A percentile compares a stretch with the other conserved stretches of the same genome.
phyloP scores from a whole-genome alignment of 2,113 vertebrate genomes.

The Columba janthina region DNA sequence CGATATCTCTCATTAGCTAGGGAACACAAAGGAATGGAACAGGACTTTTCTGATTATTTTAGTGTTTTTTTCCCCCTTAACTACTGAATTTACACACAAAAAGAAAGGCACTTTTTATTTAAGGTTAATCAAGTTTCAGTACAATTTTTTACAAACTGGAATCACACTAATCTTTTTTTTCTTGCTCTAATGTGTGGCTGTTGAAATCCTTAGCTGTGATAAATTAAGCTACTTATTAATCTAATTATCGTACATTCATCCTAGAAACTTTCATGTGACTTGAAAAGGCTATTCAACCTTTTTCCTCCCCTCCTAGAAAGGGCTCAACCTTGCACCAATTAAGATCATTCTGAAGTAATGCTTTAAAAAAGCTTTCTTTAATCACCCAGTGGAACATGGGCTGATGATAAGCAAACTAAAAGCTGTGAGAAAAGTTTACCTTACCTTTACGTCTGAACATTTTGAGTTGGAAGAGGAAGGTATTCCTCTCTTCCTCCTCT shows the following conservation, averaged over 20 bases:
- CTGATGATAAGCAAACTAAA: slow-evolving; percentile 75
- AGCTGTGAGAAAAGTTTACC: slow-evolving; percentile 80
- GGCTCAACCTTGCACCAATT: slow-evolving; percentile 92
- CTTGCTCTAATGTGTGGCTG: slow-evolving; percentile 93
- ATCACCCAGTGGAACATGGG: slow-evolving; percentile 80
- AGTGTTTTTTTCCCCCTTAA: slow-evolving; percentile 48
- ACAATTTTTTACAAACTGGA: slow-evolving; percentile 82
- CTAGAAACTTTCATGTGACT: slow-evolving; percentile 98
- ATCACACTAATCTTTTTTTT: slow-evolving; percentile 91
- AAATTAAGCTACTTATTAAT: slow-evolving; percentile 99
- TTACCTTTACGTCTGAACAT: slow-evolving; percentile 75
- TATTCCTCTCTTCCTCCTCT: slow-evolving; percentile 63
- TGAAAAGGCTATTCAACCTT: slow-evolving; percentile 94
- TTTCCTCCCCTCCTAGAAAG: slow-evolving; percentile 83
- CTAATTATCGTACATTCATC: slow-evolving; percentile 99
- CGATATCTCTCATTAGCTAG: slow-evolving; percentile 65
- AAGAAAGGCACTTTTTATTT: slow-evolving; percentile 87
- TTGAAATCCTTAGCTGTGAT: slow-evolving; percentile 98
- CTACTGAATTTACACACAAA: slow-evolving; percentile 84
- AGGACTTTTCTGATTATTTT: slow-evolving; percentile 71
- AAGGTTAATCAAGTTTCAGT: slow-evolving; percentile 96
- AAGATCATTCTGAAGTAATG: slow-evolving; percentile 90
- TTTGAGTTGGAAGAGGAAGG: slow-evolving; percentile 68
- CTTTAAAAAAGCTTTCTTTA: slow-evolving; percentile 85
- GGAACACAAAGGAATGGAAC: slow-evolving; percentile 53